These are phyloP conservation scores for Pelochelys cantorii DNA, from an alignment of 2,797 vertebrate species.

Conservation along the genomic window DNA sequence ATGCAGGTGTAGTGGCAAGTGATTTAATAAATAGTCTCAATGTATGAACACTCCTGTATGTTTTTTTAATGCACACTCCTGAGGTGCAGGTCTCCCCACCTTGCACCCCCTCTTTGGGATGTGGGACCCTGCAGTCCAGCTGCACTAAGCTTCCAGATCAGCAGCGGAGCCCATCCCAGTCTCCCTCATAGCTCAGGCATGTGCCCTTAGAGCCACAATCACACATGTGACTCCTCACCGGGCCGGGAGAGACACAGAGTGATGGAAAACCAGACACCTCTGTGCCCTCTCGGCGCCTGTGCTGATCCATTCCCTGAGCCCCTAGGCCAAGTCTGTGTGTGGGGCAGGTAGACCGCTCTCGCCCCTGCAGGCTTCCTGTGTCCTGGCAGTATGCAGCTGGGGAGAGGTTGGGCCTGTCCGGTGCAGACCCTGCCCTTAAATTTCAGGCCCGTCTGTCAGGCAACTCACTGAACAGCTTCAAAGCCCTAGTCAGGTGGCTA, in stretches of 20 bases:
- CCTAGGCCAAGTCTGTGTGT: too few species aligned
- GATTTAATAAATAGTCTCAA: conserved; percentile 65
- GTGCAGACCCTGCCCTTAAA: not conserved
- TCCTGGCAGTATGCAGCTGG: not conserved
- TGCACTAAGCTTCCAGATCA: not conserved
- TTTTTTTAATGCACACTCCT: not conserved
- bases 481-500: not conserved
- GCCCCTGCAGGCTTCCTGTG: not conserved
- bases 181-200: not conserved
- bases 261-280: not conserved
- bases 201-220: not conserved
- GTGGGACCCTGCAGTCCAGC: not conserved
- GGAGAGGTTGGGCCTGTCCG: too few species aligned
- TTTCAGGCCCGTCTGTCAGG: not conserved
- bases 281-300: not conserved
- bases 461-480: not conserved
- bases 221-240: not conserved
- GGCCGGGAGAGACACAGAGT: not conserved
- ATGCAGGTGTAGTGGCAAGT: conserved; percentile 70
- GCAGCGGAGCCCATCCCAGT: not conserved
- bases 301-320: not conserved
- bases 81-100: not conserved
- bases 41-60: not conserved
- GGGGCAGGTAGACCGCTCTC: not conserved
- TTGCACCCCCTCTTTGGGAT: not conserved